phyloP scores from a whole-genome alignment of 2,113 vertebrate genomes.

The Tonatia bakeri region DNA sequence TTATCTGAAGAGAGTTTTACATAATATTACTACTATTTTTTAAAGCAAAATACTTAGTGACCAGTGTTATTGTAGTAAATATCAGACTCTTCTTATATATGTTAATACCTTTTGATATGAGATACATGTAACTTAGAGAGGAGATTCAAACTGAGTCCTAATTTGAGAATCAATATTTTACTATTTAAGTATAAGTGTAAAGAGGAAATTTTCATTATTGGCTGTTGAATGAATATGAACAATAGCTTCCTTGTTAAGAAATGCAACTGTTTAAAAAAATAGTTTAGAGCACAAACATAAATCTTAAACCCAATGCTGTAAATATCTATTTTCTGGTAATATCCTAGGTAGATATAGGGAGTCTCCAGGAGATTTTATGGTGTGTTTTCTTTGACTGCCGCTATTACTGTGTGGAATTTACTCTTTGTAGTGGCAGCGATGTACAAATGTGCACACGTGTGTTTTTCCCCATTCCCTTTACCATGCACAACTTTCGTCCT shows the following conservation, averaged over 20 bases:
- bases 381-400: background rate
- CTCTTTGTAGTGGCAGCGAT: background rate
- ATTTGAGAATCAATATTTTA: background rate
- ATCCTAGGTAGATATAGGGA: slow-evolving; percentile 5
- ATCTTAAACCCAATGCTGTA: background rate
- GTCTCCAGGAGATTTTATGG: background rate
- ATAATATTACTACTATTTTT: background rate
- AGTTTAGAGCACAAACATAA: background rate
- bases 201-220: background rate
- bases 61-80: background rate
- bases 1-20: background rate
- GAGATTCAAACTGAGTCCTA: slow-evolving; percentile 35
- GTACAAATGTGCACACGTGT: background rate
- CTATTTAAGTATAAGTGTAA: background rate
- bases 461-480: slow-evolving; percentile 57
- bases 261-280: background rate
- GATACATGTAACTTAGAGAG: background rate
- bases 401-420: slow-evolving; percentile 14
- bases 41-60: slow-evolving; percentile 23
- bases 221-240: background rate
- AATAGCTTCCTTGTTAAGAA: slow-evolving; percentile 4
- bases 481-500: slow-evolving; percentile 67
- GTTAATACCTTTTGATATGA: background rate
- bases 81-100: background rate
- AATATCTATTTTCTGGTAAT: background rate